Conservation (phyloP, 2,113 vertebrate species). For the Corythornis vintsioides region DNA sequence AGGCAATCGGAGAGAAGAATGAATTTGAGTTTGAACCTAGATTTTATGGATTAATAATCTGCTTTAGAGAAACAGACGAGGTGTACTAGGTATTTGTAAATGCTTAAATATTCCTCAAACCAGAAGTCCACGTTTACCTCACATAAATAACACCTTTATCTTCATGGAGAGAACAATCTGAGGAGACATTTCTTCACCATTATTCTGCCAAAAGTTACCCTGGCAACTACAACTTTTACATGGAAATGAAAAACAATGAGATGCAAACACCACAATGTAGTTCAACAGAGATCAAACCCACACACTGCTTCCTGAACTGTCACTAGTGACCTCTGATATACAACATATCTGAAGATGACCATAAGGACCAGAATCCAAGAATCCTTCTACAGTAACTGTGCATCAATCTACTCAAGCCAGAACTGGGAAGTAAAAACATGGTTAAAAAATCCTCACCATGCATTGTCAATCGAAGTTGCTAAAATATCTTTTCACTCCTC, state of each 20-base stretch:
- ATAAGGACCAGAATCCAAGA: background rate
- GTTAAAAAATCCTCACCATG: background rate
- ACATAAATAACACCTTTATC: background rate
- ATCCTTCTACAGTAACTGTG: background rate
- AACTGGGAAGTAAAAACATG: background rate
- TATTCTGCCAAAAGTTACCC: background rate
- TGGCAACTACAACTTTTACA: background rate
- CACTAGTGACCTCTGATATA: background rate
- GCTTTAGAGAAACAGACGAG: background rate
- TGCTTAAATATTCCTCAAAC: background rate
- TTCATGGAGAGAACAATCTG: background rate
- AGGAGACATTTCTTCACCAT: background rate
- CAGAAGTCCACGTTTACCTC: background rate
- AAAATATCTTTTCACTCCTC: background rate
- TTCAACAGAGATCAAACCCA: background rate
- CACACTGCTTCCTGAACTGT: background rate
- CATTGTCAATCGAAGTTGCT: background rate
- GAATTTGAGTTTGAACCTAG: background rate
- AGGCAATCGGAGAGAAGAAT: background rate
- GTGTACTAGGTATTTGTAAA: background rate
- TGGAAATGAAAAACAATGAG: background rate
- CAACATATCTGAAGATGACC: background rate
- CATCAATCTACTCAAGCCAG: background rate
- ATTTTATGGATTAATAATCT: background rate
- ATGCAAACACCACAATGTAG: background rate